Percentiles rank a stretch among this genome's conserved stretches.
These are phyloP conservation scores for Lineus longissimus DNA, from an alignment of 1,140 invertebrate genomes.

Conservation along the genomic window DNA sequence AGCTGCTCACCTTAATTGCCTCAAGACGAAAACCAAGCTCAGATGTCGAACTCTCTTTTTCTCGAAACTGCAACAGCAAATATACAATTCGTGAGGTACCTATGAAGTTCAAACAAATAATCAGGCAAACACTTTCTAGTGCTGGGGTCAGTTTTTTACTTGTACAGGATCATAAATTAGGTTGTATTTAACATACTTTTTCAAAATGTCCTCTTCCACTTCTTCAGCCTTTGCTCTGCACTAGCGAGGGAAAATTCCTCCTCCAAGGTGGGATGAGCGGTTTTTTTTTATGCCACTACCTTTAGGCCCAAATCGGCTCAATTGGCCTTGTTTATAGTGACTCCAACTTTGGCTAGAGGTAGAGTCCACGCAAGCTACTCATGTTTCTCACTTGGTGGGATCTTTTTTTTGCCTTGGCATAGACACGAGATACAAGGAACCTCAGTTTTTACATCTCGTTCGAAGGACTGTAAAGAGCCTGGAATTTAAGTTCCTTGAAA, in stretches of 20 bases:
- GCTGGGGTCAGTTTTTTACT: background rate
- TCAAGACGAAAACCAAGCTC: conserved; percentile 94
- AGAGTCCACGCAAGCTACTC: no score
- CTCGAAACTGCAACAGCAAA: conserved; percentile 58
- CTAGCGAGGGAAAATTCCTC: background rate
- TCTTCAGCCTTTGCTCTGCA: background rate
- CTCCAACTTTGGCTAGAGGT: no score
- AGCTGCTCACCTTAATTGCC: conserved; percentile 74
- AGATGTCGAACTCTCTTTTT: conserved; percentile 93
- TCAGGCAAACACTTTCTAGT: background rate
- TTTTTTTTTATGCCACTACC: background rate
- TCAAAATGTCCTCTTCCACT: background rate
- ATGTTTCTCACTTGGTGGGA: no score
- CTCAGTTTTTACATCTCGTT: no score
- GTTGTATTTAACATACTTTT: background rate
- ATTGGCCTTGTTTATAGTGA: background rate
- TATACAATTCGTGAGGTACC: background rate
- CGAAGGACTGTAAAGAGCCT: no score
- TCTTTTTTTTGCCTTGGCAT: no score
- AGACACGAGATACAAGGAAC: no score
- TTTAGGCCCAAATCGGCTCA: background rate
- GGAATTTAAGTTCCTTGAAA: no score
- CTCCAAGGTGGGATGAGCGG: background rate
- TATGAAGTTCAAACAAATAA: background rate
- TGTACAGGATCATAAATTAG: background rate